Percentiles rank a stretch among this genome's conserved stretches.
Evolutionary conservation across 1,140 invertebrate species (phyloP).

Genomic region (Scaptomyza pallida): DNA sequence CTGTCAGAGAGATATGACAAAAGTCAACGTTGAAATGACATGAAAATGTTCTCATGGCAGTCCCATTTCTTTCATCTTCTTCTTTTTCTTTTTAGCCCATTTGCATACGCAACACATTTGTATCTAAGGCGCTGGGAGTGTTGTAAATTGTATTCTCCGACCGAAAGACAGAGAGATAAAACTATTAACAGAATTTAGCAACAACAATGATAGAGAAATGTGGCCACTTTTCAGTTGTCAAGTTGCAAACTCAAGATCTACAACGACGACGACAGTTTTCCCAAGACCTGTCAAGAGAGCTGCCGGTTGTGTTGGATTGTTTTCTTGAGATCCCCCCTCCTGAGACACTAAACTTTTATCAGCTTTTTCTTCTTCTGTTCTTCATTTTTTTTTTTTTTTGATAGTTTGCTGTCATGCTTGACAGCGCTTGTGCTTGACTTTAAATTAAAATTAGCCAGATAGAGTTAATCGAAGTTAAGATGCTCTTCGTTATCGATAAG

Average conservation of each 20-base stretch:
- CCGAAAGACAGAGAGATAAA: constrained; percentile 59
- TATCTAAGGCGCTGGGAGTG: constrained; percentile 2
- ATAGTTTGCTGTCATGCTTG: constrained; percentile 64
- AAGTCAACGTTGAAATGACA: constrained; percentile 55
- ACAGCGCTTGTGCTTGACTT: constrained; percentile 68
- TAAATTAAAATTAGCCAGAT: constrained; percentile 57
- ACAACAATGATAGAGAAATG: constrained; percentile 76
- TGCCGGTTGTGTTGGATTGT: constrained; percentile 49
- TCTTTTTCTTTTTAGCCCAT: constrained; percentile 62
- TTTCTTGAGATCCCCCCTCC: constrained; percentile 30
- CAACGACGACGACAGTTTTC: constrained; percentile 44
- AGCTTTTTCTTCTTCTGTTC: constrained; percentile 14
- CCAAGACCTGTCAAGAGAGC: constrained; percentile 66
- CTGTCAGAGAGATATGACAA: constrained; percentile 61
- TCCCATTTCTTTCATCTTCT: constrained; percentile 61
- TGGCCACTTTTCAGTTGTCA: constrained; percentile 79
- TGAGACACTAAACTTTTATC: constrained; percentile 60
- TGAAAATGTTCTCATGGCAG: constrained; percentile 74
- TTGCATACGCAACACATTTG: constrained; percentile 49
- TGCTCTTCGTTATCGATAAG: not conserved
- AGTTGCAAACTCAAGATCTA: constrained; percentile 16
- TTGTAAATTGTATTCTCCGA: constrained; percentile 69
- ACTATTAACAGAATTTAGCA: constrained; percentile 82
- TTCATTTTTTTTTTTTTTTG: constrained; percentile 40
- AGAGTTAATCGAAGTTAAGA: not conserved